Base-by-base conservation (phyloP, 2,113 vertebrate species). In the Spea multiplicata region DNA sequence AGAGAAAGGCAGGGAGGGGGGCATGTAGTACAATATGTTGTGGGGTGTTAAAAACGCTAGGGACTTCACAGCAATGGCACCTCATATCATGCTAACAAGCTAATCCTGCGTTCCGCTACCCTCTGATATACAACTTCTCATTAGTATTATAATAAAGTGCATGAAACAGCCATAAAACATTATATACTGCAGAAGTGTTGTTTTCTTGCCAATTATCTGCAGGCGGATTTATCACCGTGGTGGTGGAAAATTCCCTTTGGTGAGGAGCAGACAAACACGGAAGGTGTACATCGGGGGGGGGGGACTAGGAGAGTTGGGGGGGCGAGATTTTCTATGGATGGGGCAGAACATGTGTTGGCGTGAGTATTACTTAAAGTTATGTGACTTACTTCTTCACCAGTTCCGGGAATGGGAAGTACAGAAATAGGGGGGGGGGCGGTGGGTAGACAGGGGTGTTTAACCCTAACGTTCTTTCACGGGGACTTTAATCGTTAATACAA, bases 61-160 rank as follows among this genome's bases (percentile, higher is more conserved):
- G 77, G 77, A 80, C 77, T 80, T 59, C 46, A 50, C 94, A 91
- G 90, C 92, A 89, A 90, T 92, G 91, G 91, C 91, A 90, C 94
- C 94, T 91, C 93, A 88, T 94, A 95, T 95, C 92, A 92, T 91
- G 92, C 93, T 95, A 94, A 96, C 94, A 94, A 96, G 94, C 94
- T 96, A 95, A 95, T 96, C 93, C 91, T 82, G 90, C 89, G 89
- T 92, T 91, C 90, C 91, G 91, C 93, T 93, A 91, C 90, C 92
- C 92, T 89, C 92, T 94, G 93, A 95, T 95, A 95, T 95, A 96
- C 94, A 95, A 93, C 93, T 93, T 92, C 93, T 95, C 93, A 95
- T 96, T 95, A 95, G 94, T 95, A 96, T 96, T 96, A 96, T 94
- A 95, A 96, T 95, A 95, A 95, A 95, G 93, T 94, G 95, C 95